Evolutionary conservation across 1,140 invertebrate genomes (phyloP).

Genomic region (Bombus superbus): DNA sequence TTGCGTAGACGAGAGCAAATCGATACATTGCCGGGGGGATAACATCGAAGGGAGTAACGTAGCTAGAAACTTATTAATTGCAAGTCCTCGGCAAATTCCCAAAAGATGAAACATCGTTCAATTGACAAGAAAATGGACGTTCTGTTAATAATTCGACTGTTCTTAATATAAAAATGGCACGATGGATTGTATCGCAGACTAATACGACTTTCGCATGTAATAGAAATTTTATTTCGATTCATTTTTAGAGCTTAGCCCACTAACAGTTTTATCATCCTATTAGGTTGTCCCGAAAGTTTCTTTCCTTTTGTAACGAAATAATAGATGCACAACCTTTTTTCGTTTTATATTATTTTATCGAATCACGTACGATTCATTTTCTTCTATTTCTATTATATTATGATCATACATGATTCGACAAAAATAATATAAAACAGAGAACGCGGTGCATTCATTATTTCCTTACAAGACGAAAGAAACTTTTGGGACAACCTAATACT

Average conservation of each 20-base stretch:
- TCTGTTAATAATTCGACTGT: slow-evolving; percentile 1
- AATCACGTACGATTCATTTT: no score
- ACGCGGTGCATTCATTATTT: no score
- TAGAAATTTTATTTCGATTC: neutral
- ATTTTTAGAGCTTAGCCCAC: neutral
- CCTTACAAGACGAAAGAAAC: no score
- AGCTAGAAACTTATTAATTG: neutral
- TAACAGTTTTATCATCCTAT: no score
- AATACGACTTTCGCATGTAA: neutral
- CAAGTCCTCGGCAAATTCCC: neutral
- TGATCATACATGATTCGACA: no score
- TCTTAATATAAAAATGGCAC: neutral
- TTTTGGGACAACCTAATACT: no score
- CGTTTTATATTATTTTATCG: no score
- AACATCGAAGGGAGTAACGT: neutral
- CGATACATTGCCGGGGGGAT: neutral
- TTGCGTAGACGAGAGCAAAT: neutral
- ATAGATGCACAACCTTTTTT: no score
- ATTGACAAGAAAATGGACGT: slow-evolving; percentile 12
- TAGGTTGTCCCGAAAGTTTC: no score
- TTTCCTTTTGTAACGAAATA: no score
- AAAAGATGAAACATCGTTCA: neutral
- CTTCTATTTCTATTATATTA: no score
- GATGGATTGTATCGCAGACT: neutral
- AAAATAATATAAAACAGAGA: no score